Evolutionary conservation across 2,888 invertebrate genomes (phyloP).

Genomic region (Phymatocera aterrima): DNA sequence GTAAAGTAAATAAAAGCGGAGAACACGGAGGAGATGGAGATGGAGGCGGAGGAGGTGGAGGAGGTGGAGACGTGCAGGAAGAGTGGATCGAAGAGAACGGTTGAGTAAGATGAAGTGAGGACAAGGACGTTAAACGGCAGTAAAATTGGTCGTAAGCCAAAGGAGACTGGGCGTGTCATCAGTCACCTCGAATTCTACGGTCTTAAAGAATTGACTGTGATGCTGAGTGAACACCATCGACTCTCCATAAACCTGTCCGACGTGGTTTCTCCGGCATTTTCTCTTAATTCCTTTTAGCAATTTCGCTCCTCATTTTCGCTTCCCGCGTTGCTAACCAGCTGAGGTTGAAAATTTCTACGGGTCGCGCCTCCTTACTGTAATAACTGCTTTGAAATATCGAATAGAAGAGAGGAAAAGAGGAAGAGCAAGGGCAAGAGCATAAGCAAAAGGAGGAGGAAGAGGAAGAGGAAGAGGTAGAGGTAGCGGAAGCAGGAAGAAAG

Average conservation of each 20-base stretch:
- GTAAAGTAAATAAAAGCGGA: conserved; percentile 1
- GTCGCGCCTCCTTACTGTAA: not conserved
- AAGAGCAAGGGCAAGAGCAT: not conserved
- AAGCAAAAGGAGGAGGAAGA: not conserved
- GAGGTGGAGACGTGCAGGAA: not conserved
- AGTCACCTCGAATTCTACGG: conserved; percentile 18
- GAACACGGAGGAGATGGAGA: too few relatives aligned
- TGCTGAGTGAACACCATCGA: conserved; percentile 17
- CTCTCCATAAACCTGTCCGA: conserved; percentile 33
- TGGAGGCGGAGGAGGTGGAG: not conserved
- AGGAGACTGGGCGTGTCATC: conserved; percentile 13
- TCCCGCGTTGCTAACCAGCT: not conserved
- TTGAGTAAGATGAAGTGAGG: not conserved
- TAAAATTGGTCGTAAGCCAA: conserved; percentile 27
- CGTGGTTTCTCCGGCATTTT: not conserved
- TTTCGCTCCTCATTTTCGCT: conserved; percentile 29
- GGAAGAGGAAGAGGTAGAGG: not conserved
- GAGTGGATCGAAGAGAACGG: not conserved
- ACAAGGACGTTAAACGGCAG: conserved; percentile 23
- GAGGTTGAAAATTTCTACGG: not conserved
- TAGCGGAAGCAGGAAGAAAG: not conserved
- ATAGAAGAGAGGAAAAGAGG: not conserved
- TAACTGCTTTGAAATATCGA: not conserved
- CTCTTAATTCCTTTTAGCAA: conserved; percentile 36
- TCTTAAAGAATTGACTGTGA: conserved; percentile 21